Evolutionary conservation across 2,888 invertebrate genomes (phyloP), one percentile per base, ranked within the genome.

Genomic region (Liodrosophila aerea): DNA sequence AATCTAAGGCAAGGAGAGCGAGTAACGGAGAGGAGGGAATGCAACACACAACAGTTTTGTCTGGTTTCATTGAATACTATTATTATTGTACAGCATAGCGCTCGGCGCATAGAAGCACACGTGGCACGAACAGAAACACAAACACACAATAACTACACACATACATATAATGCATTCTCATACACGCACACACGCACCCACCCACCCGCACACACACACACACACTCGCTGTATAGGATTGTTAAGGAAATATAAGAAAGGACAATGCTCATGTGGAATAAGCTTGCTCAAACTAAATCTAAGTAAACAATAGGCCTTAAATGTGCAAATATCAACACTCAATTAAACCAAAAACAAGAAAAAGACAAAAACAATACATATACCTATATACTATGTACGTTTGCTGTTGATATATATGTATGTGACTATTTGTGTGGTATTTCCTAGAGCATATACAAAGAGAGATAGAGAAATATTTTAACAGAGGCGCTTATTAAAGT

Each of bases 321-420:
- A 84, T 84, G 86, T 86, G 84, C 84, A 86, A 84, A 84, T 64
- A 80, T 64, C 60, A 74, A 73, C 68, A 62, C 77, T 73, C 62
- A 76, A 76, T 68, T 75, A 47, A 44, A 13, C 30, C 29, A 45
- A 22, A 18, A 45, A 13, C 15, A 63, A 51, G 34, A 16, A 70
- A 65, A 54, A 76, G 64, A 7, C 37, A 54, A 22, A 49, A n/a
- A n/a, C n/a, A n/a, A n/a, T n/a, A n/a, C 37, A 39, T 11, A 59
- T 64, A 45, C 18, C 27, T 31, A 37, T 37, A 34, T 27, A 30
- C 11, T 34, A 16, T 30, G 33, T 50, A 36, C 61, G 41, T 40
- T 34, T 49, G 29, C 39, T 49, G 8, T 43, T n/a, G 34, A 36
- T 29, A 11, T 22, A 29, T 58, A 80, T 75, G 60, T 56, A 72